These are phyloP conservation scores for Holocentrus rufus DNA, from an alignment of 2,797 vertebrate species.

Conservation along the genomic window DNA sequence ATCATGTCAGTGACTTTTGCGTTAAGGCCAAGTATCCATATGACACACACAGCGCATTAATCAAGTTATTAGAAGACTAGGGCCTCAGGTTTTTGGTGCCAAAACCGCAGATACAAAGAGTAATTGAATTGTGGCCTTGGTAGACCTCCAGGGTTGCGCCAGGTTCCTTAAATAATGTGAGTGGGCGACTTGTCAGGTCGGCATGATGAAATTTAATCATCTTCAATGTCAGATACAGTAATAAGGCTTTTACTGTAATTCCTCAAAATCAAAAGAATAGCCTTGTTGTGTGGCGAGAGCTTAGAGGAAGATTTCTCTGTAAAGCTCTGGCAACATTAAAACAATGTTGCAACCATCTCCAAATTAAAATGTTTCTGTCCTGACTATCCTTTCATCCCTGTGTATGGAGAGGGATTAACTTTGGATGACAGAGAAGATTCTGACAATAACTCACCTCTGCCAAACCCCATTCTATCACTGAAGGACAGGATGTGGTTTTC, in stretches of 20 bases:
- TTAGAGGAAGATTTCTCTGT: slow-evolving; percentile 79
- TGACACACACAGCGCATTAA: slow-evolving; percentile 25
- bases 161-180: slow-evolving; percentile 60
- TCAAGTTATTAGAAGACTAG: slow-evolving; percentile 33
- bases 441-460: slow-evolving; percentile 63
- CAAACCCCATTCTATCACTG: slow-evolving; percentile 45
- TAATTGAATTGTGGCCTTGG: slow-evolving; percentile 47
- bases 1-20: neutral
- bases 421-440: slow-evolving; percentile 59
- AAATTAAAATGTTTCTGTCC: slow-evolving; percentile 83
- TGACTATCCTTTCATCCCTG: slow-evolving; percentile 71
- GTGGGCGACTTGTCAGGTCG: slow-evolving; percentile 77
- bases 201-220: slow-evolving; percentile 89
- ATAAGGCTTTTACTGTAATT: slow-evolving; percentile 91
- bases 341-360: slow-evolving; percentile 79
- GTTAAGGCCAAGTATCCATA: neutral
- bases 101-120: slow-evolving; percentile 17
- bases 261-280: slow-evolving; percentile 81
- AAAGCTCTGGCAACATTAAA: slow-evolving; percentile 79
- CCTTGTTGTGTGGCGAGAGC: slow-evolving; percentile 67
- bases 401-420: slow-evolving; percentile 76
- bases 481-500: slow-evolving; percentile 36
- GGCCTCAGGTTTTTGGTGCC: neutral
- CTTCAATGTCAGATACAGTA: slow-evolving; percentile 83
- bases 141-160: slow-evolving; percentile 31